Evolutionary conservation across 2,888 invertebrate genomes (phyloP).

Genomic region (Diplolepis rosae): DNA sequence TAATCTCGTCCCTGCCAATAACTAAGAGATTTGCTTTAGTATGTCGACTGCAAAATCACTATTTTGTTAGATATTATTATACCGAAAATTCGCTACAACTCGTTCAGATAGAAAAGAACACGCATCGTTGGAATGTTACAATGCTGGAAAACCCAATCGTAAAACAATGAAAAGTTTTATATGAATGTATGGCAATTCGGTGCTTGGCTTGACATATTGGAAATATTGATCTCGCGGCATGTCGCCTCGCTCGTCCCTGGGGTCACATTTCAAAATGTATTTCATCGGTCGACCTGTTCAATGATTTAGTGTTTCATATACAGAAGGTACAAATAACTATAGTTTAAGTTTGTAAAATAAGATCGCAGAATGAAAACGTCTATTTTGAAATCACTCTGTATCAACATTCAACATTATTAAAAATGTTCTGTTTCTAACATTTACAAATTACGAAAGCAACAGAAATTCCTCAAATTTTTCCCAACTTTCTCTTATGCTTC

Average conservation of each 20-base stretch:
- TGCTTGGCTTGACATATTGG: constrained; percentile 51
- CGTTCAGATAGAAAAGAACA: background rate
- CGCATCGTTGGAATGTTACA: constrained; percentile 36
- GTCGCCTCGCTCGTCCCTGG: constrained; percentile 54
- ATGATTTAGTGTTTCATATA: constrained; percentile 54
- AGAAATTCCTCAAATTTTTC: too few species aligned
- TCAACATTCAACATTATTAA: too few species aligned
- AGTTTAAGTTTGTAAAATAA: background rate
- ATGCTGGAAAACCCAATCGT: constrained; percentile 40
- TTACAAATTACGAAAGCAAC: too few species aligned
- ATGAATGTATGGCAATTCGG: constrained; percentile 48
- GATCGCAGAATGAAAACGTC: background rate
- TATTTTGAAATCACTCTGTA: too few species aligned
- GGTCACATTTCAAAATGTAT: constrained; percentile 61
- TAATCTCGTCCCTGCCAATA: too few species aligned
- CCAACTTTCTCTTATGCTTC: too few species aligned
- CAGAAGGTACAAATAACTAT: background rate
- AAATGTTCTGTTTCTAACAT: too few species aligned
- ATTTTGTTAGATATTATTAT: background rate
- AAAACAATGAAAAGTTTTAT: constrained; percentile 51
- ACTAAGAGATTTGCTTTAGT: too few species aligned
- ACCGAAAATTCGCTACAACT: constrained; percentile 1
- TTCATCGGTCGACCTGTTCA: constrained; percentile 57
- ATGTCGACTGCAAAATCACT: too few species aligned
- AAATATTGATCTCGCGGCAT: constrained; percentile 54